Base-by-base conservation (phyloP, 2,797 vertebrate species). In the Lutjanus campechanus region DNA sequence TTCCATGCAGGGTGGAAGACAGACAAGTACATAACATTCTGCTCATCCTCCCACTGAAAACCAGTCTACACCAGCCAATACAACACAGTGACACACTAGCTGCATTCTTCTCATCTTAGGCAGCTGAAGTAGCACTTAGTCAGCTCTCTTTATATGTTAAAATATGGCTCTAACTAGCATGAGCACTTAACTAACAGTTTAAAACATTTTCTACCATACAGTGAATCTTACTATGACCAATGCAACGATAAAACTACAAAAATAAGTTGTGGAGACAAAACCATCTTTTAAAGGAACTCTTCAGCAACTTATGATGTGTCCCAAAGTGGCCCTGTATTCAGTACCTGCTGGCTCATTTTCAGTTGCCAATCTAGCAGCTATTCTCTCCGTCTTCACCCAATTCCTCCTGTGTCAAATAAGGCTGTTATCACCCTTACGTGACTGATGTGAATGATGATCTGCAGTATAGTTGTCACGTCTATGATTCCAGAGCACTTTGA, bases 1-100 rank as follows among this genome's bases (percentile, higher is more conserved):
- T 86, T 87, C 67, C 74, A 88, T 64, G 71, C 77, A 58, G 79
- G 84, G 51, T 69, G 61, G 70, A 82, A 82, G 84, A 81, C 77
- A 67, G 82, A 77, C 74, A 72, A 40, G 89, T 84, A 72, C 63
- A 82, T 82, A 81, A 85, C 73, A 74, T 77, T 53, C 61, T 61
- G 65, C 41, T 83, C 51, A 71, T 83, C 81, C 66, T 77, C 59
- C 63, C 49, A 67, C 61, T 65, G 44, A 71, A 84, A 76, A 85
- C 29, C 22, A 63, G 81, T 46, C 11, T 77, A 44, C 68, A 85
- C 74, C 69, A 76, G 64, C 73, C 69, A 69, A 15, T 79, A 69
- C 85, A 81, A 73, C 10, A 69, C 61, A 54, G 22, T 22, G 47
- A 73, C 77, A 62, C 69, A 53, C 62, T 69, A 63, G 71, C 49